Conservation (phyloP, 2,888 invertebrate species). For the Crioceris asparagi region DNA sequence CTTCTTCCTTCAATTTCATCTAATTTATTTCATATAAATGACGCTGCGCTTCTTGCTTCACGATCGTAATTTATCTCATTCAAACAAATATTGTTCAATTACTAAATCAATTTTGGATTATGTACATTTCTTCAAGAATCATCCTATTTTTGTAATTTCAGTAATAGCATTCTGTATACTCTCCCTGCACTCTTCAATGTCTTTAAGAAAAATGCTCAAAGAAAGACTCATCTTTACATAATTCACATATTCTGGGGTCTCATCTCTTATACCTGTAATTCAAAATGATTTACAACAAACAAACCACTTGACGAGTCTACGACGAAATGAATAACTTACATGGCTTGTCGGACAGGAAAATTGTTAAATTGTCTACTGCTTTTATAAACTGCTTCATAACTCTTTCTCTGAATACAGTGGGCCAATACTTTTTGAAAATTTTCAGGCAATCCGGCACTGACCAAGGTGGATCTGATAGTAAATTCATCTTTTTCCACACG, state of each 20-base stretch:
- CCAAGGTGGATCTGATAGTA: constrained; percentile 43
- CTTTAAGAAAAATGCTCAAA: constrained; percentile 25
- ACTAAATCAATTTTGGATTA: no score
- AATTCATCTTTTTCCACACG: constrained; percentile 43
- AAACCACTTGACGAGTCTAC: no score
- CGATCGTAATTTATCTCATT: no score
- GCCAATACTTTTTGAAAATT: constrained; percentile 48
- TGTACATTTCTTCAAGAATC: no score
- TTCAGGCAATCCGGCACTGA: constrained; percentile 42
- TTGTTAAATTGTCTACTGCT: constrained; percentile 27
- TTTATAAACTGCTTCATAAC: constrained; percentile 31
- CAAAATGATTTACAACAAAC: no score
- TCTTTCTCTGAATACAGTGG: constrained; percentile 44
- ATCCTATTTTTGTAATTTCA: constrained; percentile 17
- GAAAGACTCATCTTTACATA: constrained; percentile 22
- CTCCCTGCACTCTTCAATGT: constrained; percentile 20
- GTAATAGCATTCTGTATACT: constrained; percentile 18
- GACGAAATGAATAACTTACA: no score
- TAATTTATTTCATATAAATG: no score
- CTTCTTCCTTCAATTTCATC: no score
- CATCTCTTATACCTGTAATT: constrained; percentile 25
- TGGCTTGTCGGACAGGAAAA: no score
- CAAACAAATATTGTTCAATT: no score
- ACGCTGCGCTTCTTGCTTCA: no score
- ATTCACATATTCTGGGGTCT: constrained; percentile 19